phyloP scores from a whole-genome alignment of 2,113 vertebrate genomes.

The Psittacara wagleri region DNA sequence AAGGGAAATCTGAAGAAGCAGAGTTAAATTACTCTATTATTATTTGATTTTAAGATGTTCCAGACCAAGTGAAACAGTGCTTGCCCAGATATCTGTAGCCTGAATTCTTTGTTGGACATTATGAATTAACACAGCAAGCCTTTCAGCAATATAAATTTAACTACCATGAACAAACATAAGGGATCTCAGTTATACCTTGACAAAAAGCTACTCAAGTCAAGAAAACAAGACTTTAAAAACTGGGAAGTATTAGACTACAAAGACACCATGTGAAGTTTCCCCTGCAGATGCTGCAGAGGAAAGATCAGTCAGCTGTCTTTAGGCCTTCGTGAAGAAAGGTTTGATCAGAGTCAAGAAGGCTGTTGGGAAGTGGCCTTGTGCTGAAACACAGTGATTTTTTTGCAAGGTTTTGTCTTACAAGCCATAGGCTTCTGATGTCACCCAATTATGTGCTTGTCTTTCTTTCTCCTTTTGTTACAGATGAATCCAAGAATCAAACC shows the following conservation, averaged over 20 bases:
- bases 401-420: not conserved
- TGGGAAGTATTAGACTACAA: not conserved
- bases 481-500: not conserved
- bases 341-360: slow-evolving; percentile 8
- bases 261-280: not conserved
- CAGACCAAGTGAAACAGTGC: not conserved
- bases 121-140: not conserved
- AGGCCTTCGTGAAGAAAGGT: not conserved
- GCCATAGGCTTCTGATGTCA: not conserved
- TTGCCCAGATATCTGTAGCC: not conserved
- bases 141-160: not conserved
- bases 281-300: not conserved
- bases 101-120: not conserved
- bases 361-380: not conserved
- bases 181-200: not conserved
- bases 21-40: not conserved
- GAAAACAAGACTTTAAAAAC: not conserved
- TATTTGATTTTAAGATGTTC: not conserved
- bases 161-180: not conserved
- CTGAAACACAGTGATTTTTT: not conserved
- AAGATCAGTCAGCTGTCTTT: not conserved
- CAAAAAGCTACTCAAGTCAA: not conserved
- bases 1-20: not conserved
- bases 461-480: not conserved
- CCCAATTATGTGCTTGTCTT: not conserved